Conservation (phyloP, 2,888 invertebrate genomes). For the Cactoblastis cactorum region DNA sequence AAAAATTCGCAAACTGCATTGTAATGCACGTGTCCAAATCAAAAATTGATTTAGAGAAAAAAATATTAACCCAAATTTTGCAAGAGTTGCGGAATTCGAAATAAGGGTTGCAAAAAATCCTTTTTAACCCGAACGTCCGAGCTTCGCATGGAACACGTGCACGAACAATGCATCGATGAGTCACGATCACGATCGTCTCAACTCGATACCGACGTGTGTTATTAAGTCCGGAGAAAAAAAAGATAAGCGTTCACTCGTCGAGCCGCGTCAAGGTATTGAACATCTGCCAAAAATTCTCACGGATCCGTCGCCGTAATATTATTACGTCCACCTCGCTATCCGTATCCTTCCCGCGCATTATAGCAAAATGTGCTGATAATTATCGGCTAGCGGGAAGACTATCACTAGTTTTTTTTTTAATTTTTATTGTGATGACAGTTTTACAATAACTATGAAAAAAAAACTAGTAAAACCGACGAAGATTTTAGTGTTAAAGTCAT, state of each 20-base stretch:
- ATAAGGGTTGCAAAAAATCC: constrained; percentile 77
- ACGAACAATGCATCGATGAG: constrained; percentile 69
- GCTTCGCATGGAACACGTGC: constrained; percentile 63
- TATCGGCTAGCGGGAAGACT: constrained; percentile 62
- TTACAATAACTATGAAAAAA: no score
- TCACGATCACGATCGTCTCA: constrained; percentile 62
- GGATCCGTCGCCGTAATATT: constrained; percentile 68
- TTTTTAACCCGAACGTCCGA: constrained; percentile 73
- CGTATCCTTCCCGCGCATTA: constrained; percentile 47
- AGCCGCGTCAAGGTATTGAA: constrained; percentile 76
- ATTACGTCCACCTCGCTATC: constrained; percentile 64
- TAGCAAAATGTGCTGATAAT: constrained; percentile 52
- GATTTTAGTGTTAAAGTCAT: no score
- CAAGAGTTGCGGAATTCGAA: constrained; percentile 76
- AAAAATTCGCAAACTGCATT: constrained; percentile 36
- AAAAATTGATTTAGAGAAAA: constrained; percentile 45
- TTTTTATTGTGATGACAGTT: neutral
- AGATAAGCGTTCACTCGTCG: constrained; percentile 73
- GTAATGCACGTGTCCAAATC: constrained; percentile 42
- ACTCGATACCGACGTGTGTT: constrained; percentile 64
- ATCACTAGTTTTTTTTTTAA: neutral
- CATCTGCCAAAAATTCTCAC: constrained; percentile 81
- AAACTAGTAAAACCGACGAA: no score
- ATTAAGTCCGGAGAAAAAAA: constrained; percentile 61
- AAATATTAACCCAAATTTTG: constrained; percentile 72